Conservation (phyloP, 1,140 invertebrate genomes). For the Globodera ellingtonae region DNA sequence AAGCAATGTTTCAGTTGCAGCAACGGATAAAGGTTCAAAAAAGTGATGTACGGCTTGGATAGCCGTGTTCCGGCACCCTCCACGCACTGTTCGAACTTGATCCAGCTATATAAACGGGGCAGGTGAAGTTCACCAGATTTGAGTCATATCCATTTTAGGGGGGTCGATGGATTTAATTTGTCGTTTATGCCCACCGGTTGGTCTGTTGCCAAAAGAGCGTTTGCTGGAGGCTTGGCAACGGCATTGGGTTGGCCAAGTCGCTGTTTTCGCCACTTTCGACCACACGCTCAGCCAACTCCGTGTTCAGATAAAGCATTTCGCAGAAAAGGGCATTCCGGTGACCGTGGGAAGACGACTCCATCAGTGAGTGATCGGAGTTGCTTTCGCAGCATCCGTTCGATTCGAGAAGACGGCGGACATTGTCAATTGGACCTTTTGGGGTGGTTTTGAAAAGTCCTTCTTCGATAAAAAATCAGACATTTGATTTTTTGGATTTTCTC, state of each 20-base stretch:
- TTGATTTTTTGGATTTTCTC: too few relatives aligned
- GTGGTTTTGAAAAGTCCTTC: not conserved
- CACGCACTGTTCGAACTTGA: conserved; percentile 52
- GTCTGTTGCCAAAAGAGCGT: conserved; percentile 41
- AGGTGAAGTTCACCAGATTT: not conserved
- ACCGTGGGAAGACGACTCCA: not conserved
- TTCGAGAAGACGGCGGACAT: conserved; percentile 48
- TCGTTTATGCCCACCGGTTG: conserved; percentile 11
- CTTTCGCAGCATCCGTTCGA: not conserved
- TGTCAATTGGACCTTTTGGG: conserved; percentile 47
- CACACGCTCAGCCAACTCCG: conserved; percentile 29
- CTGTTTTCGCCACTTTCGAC: conserved; percentile 5
- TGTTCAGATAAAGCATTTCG: conserved; percentile 54
- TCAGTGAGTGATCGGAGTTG: not conserved
- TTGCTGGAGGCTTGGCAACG: conserved; percentile 27
- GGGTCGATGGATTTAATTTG: too few relatives aligned
- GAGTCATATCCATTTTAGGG: too few relatives aligned
- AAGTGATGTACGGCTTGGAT: conserved; percentile 49
- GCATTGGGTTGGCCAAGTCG: not conserved
- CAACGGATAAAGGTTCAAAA: conserved; percentile 44
- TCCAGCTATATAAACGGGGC: conserved; percentile 47
- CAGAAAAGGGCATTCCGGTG: conserved; percentile 43
- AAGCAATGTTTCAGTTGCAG: conserved; percentile 47
- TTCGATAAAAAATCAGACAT: too few relatives aligned
- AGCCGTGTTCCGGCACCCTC: conserved; percentile 58